Conservation (phyloP, 30 jellyfish, hydroid and myxozoan genomes). For the Hydractinia symbiolongicarpus region DNA sequence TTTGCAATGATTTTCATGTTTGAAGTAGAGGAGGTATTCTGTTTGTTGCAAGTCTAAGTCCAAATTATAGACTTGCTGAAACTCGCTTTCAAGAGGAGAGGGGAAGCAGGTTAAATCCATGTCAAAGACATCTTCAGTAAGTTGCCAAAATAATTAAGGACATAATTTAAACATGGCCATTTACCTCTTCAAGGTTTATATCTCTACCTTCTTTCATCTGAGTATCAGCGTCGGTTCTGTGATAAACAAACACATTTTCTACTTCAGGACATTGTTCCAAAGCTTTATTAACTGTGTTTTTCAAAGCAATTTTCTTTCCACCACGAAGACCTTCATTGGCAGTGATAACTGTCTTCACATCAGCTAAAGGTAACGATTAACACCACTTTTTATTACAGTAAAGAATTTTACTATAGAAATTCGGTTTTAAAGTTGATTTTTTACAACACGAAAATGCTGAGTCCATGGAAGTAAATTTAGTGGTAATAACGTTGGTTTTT, state of each 20-base stretch:
- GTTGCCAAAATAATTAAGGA: too few species aligned
- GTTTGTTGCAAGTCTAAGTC: too few species aligned
- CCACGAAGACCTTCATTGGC: conserved; percentile 93
- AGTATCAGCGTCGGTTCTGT: conserved; percentile 78
- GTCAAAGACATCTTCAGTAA: too few species aligned
- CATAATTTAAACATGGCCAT: not conserved
- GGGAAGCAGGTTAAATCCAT: too few species aligned
- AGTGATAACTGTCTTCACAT: conserved; percentile 66
- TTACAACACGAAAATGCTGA: too few species aligned
- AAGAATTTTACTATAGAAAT: not conserved
- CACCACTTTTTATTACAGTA: not conserved
- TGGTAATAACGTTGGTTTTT: too few species aligned
- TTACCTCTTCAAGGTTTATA: conserved; percentile 59
- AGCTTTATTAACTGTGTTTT: conserved; percentile 76
- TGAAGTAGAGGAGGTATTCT: too few species aligned
- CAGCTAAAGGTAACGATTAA: conserved; percentile 35
- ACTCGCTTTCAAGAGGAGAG: too few species aligned
- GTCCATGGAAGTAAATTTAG: too few species aligned
- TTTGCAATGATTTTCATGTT: too few species aligned
- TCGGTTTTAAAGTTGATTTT: too few species aligned
- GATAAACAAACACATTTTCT: conserved; percentile 66
- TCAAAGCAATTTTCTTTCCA: conserved; percentile 69
- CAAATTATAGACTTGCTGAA: too few species aligned
- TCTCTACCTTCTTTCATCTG: conserved; percentile 75
- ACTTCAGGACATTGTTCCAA: conserved; percentile 60